These are phyloP conservation scores for Pollenia griseotomentosa DNA, from an alignment of 2,888 invertebrate species.

Conservation along the genomic window DNA sequence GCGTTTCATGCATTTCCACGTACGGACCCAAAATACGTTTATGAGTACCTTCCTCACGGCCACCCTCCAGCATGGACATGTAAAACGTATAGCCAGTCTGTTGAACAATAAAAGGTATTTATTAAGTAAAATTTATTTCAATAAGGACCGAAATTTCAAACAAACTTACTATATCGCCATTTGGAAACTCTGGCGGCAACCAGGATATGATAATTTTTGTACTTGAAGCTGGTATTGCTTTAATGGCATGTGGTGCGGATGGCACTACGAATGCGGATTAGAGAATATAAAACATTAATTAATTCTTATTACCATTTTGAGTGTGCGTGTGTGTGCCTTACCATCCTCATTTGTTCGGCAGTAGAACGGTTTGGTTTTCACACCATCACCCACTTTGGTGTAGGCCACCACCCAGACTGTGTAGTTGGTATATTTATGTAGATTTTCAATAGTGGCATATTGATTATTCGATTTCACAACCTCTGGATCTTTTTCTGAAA, in stretches of 20 bases:
- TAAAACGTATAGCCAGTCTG: conserved; percentile 91
- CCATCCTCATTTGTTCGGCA: conserved; percentile 96
- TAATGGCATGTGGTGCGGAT: conserved; percentile 94
- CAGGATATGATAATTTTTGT: conserved; percentile 95
- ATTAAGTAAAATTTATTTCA: conserved; percentile 5
- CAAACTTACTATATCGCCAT: conserved; percentile 89
- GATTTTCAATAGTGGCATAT: conserved; percentile 87
- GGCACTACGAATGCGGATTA: conserved; percentile 87
- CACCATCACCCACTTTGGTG: conserved; percentile 95
- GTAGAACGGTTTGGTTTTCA: conserved; percentile 92
- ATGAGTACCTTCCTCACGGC: conserved; percentile 91
- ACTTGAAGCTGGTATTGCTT: conserved; percentile 93
- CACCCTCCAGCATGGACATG: conserved; percentile 91
- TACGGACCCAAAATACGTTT: conserved; percentile 89
- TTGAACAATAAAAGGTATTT: conserved; percentile 1
- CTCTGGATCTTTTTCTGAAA: conserved; percentile 89
- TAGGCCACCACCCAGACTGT: conserved; percentile 95
- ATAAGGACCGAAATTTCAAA: conserved; percentile 23
- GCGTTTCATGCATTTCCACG: conserved; percentile 89
- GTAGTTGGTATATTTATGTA: conserved; percentile 95
- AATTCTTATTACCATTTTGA: conserved; percentile 20
- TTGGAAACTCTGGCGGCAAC: conserved; percentile 93
- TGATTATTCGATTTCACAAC: conserved; percentile 88
- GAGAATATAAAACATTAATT: conserved; percentile 43
- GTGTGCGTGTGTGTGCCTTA: conserved; percentile 82